These are phyloP conservation scores for Tetragnatha montana DNA, from an alignment of 2,888 invertebrate species.

Conservation along the genomic window DNA sequence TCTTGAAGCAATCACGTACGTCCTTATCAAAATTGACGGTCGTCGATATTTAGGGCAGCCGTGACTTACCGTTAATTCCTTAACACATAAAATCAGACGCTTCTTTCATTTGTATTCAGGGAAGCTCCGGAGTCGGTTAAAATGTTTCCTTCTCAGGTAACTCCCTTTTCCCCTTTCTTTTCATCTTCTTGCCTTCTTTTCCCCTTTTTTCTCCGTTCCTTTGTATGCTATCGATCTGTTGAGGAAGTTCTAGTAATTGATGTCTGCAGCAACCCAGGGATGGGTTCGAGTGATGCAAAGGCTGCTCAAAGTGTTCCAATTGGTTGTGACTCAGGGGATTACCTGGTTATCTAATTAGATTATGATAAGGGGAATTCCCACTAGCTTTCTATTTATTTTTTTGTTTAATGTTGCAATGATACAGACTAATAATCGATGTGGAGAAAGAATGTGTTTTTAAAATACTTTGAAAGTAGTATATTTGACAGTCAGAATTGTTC, in stretches of 20 bases:
- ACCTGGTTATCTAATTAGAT: too few relatives aligned
- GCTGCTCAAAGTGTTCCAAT: too few relatives aligned
- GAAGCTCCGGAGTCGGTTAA: conserved; percentile 18
- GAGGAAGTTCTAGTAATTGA: conserved; percentile 15
- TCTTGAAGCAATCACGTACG: too few relatives aligned
- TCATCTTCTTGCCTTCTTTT: neutral
- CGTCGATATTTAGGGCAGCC: neutral
- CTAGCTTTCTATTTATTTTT: too few relatives aligned
- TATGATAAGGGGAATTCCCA: too few relatives aligned
- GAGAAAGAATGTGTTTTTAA: too few relatives aligned
- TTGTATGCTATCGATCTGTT: conserved; percentile 31
- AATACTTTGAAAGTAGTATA: too few relatives aligned
- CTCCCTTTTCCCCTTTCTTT: conserved; percentile 4
- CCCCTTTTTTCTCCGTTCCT: neutral
- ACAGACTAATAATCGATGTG: too few relatives aligned
- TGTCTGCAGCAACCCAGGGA: neutral
- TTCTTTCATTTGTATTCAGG: conserved; percentile 28
- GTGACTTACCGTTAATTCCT: neutral
- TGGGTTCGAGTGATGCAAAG: neutral
- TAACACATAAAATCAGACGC: conserved; percentile 5
- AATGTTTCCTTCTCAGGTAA: conserved; percentile 30
- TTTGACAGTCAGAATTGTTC: too few relatives aligned
- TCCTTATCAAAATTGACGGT: too few relatives aligned
- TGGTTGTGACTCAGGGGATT: too few relatives aligned
- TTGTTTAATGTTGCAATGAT: too few relatives aligned